A percentile compares a stretch with the other conserved stretches of the same genome.
Evolutionary conservation across 2,888 invertebrate species (phyloP).

Genomic region (Aphodius granarius): DNA sequence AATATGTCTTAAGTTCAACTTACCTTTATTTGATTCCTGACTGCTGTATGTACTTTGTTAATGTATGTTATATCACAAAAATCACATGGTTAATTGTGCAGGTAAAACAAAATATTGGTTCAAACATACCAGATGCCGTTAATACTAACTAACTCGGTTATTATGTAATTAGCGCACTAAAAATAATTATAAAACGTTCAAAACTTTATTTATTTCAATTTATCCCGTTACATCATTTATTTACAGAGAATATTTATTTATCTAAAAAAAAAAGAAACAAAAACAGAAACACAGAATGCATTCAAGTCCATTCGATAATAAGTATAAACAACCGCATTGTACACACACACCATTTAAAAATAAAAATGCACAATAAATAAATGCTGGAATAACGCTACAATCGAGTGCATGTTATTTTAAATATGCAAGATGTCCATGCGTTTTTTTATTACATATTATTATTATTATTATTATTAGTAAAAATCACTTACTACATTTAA

Average conservation of each 20-base stretch:
- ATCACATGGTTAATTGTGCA: not conserved
- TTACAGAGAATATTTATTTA: not conserved
- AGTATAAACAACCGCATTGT: not conserved
- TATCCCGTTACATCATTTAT: slow-evolving; percentile 22
- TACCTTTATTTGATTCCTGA: not conserved
- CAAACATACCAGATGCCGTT: not conserved
- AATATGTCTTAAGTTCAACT: no score
- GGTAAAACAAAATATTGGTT: not conserved
- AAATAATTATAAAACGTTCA: slow-evolving; percentile 39
- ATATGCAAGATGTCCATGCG: slow-evolving; percentile 13
- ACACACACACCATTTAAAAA: not conserved
- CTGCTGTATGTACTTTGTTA: not conserved
- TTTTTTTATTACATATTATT: slow-evolving; percentile 6
- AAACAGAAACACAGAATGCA: not conserved
- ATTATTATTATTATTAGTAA: not conserved
- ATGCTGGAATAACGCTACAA: slow-evolving; percentile 15
- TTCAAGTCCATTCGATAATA: not conserved
- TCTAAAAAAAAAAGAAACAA: not conserved
- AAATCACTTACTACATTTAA: not conserved
- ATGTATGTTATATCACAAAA: not conserved
- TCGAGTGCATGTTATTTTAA: slow-evolving; percentile 15
- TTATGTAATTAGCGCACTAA: not conserved
- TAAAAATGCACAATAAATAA: not conserved
- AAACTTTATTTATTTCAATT: slow-evolving; percentile 36
- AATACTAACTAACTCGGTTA: not conserved